These are phyloP conservation scores for Ageneiosus marmoratus DNA, from an alignment of 2,113 vertebrate genomes.

Conservation along the genomic window DNA sequence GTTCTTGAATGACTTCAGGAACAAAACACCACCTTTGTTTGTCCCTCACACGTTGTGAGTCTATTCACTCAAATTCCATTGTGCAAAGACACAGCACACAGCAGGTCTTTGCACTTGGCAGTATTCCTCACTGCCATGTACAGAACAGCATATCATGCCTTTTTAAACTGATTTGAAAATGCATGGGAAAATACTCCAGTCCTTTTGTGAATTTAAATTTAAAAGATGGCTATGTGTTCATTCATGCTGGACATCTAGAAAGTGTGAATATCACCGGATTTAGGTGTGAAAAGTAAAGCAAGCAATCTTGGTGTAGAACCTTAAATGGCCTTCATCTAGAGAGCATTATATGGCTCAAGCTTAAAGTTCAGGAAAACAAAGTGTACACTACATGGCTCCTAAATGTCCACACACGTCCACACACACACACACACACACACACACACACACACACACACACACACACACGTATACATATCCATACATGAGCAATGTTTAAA, in stretches of 20 bases:
- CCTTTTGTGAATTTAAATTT: background rate
- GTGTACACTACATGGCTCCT: too few relatives aligned
- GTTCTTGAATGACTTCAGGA: constrained; percentile 30
- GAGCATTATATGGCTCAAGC: background rate
- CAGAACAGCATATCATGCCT: background rate
- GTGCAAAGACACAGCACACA: background rate
- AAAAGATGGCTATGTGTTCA: background rate
- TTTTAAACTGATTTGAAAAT: background rate
- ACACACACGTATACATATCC: constrained; percentile 15
- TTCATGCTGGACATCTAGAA: background rate
- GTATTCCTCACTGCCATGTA: background rate
- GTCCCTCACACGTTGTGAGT: background rate
- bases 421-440: constrained; percentile 19
- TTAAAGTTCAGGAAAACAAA: background rate
- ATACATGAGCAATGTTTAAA: background rate
- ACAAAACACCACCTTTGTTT: constrained; percentile 15
- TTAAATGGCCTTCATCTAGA: background rate
- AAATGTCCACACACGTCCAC: constrained; percentile 4
- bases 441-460: constrained; percentile 22
- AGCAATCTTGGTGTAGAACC: background rate
- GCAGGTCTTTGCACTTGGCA: too few relatives aligned
- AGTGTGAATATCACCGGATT: background rate
- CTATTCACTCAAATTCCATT: too few relatives aligned
- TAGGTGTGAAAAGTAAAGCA: background rate
- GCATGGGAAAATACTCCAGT: background rate